These are phyloP conservation scores for Huso huso DNA, from an alignment of 2,797 vertebrate species.

Conservation along the genomic window DNA sequence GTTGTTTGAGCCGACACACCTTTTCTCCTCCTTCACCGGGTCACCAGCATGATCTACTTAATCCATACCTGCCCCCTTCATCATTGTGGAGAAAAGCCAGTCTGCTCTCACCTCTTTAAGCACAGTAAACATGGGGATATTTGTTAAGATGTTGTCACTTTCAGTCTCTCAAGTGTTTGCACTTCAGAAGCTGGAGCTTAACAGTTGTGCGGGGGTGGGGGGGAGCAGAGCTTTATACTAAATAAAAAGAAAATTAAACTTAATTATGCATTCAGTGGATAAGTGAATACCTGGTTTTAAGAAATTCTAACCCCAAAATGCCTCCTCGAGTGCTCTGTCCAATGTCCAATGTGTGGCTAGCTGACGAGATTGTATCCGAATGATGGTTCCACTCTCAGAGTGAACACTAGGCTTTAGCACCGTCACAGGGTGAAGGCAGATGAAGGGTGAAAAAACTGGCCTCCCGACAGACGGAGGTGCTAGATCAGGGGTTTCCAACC, in stretches of 20 bases:
- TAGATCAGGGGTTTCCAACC: too few relatives aligned
- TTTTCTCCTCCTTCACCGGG: conserved; percentile 21
- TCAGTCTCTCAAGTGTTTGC: conserved; percentile 66
- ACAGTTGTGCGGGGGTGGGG: conserved; percentile 37
- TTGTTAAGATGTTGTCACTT: conserved; percentile 68
- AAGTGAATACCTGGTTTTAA: conserved; percentile 34
- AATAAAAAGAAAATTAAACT: conserved; percentile 46
- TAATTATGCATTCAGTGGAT: conserved; percentile 49
- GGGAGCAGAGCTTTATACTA: conserved; percentile 50
- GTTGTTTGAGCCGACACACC: conserved; percentile 22
- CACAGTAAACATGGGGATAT: conserved; percentile 5
- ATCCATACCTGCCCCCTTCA: conserved; percentile 31
- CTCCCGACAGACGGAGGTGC: too few relatives aligned
- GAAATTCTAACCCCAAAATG: conserved; percentile 29
- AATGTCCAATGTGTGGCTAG: too few relatives aligned
- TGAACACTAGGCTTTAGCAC: too few relatives aligned
- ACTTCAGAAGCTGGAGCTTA: conserved; percentile 66
- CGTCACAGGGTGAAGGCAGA: too few relatives aligned
- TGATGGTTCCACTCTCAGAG: too few relatives aligned
- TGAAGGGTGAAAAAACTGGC: too few relatives aligned
- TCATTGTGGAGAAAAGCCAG: conserved; percentile 17
- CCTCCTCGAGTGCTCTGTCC: too few relatives aligned
- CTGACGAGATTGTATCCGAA: too few relatives aligned
- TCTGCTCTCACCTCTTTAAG: conserved; percentile 30
- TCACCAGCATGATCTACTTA: conserved; percentile 19